Percentiles rank a stretch among this genome's conserved stretches.
These are phyloP conservation scores for Deroplatys truncata DNA, from an alignment of 2,888 invertebrate genomes.

Conservation along the genomic window DNA sequence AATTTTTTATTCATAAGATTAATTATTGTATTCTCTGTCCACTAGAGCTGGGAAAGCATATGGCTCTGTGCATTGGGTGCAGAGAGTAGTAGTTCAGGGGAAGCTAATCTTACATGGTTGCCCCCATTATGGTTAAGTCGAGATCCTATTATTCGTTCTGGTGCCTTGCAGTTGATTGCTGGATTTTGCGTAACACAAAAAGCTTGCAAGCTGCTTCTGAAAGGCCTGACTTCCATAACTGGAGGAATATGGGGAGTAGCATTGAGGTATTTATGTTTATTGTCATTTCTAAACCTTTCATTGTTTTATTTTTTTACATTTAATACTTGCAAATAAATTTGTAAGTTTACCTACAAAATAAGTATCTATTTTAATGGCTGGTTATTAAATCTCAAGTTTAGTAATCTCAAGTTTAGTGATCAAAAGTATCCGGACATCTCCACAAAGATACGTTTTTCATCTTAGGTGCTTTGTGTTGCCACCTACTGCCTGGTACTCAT, in stretches of 20 bases:
- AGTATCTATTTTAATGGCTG: too few species aligned
- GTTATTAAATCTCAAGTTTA: too few species aligned
- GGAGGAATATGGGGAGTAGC: slow-evolving; percentile 27
- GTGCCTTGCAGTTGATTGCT: slow-evolving; percentile 49
- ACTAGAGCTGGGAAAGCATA: slow-evolving; percentile 24
- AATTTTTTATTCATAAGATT: not conserved
- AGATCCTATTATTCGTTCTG: slow-evolving; percentile 52
- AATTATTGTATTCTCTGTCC: not conserved
- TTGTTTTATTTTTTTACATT: not conserved
- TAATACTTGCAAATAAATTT: too few species aligned
- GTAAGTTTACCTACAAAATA: too few species aligned
- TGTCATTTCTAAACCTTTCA: not conserved
- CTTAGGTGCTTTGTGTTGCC: too few species aligned
- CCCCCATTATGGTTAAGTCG: slow-evolving; percentile 48
- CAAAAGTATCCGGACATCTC: too few species aligned
- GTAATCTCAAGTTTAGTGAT: too few species aligned
- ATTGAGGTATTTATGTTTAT: slow-evolving; percentile 27
- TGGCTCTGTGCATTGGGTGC: slow-evolving; percentile 39
- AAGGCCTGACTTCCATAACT: slow-evolving; percentile 4
- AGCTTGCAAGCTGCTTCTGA: slow-evolving; percentile 24
- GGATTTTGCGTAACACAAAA: slow-evolving; percentile 39
- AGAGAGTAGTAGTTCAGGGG: slow-evolving; percentile 27
- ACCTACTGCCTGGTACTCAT: too few species aligned
- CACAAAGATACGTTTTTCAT: too few species aligned
- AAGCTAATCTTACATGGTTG: slow-evolving; percentile 42